Evolutionary conservation across 2,797 vertebrate species (phyloP).

Genomic region (Gastrophryne carolinensis): DNA sequence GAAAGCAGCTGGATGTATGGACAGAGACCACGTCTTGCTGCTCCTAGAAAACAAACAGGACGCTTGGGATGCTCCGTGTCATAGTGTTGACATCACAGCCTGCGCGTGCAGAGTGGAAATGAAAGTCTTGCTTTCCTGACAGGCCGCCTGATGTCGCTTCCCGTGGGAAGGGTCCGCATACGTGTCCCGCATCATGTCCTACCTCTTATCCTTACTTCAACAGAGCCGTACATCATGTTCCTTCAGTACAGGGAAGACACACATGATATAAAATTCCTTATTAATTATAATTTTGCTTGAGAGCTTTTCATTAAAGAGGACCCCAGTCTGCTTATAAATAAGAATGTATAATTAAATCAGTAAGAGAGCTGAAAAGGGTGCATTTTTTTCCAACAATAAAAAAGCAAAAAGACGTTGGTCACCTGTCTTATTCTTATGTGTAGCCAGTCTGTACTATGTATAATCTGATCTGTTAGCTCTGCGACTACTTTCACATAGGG

Average conservation of each 20-base stretch:
- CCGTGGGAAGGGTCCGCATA: constrained; percentile 1
- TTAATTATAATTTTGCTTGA: too few species aligned
- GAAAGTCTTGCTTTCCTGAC: constrained; percentile 10
- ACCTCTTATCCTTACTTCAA: neutral
- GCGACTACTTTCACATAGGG: too few species aligned
- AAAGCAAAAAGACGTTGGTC: too few species aligned
- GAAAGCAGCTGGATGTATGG: constrained; percentile 1
- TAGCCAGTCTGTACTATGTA: too few species aligned
- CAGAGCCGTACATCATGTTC: neutral
- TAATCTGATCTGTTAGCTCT: too few species aligned
- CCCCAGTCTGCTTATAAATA: too few species aligned
- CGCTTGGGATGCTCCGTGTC: constrained; percentile 23
- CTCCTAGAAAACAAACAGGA: constrained; percentile 28
- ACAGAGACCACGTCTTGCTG: neutral
- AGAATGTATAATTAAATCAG: too few species aligned
- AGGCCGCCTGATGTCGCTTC: constrained; percentile 10
- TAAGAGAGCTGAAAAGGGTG: too few species aligned
- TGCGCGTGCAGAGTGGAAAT: constrained; percentile 12
- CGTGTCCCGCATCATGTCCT: constrained; percentile 16
- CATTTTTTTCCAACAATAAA: too few species aligned
- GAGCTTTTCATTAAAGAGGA: too few species aligned
- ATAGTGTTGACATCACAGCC: constrained; percentile 3
- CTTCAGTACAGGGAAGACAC: neutral
- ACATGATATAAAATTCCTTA: too few species aligned
- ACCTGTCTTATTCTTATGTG: too few species aligned